Base-by-base conservation (phyloP, 2,888 invertebrate species). In the Bibio marci region DNA sequence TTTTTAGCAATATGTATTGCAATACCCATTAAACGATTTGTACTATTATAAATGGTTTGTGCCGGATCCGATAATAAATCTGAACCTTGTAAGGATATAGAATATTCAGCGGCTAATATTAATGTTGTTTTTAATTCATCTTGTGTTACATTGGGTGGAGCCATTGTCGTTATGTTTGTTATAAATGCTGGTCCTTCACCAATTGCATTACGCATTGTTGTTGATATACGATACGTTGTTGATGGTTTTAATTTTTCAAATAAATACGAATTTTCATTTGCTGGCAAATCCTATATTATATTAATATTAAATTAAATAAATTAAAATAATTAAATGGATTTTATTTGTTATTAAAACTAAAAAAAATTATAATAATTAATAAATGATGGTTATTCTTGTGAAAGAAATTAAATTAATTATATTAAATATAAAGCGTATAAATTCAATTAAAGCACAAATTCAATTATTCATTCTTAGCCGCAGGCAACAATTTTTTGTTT, bases 141-240 rank as follows among this genome's bases (percentile, higher is more conserved):
- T 15, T 46, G 35, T 18, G 40, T 41, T 18, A 46, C 35, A 27
- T 39, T 37, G 7, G 49, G 49, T 28, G 40, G 38, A 5, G 73
- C 66, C 3, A 76, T 75, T 1, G 85, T 86, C 5, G 72, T 69
- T 12, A 83, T 72, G 38, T 64, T 64, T 10, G 70, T 69, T 38
- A 63, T 63, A 1, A 76, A 74, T 5, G 71, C 60, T 1, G 87
- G 87, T 3, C 90, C 86, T 49, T 79, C 76, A 3, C 88, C 88
- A 25, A 76, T 72, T 2, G 71, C 71, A 53, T 88, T 88, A 46
- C 79, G 67, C 76, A 86, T 85, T 3, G 77, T 71, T 17, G 88
- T 70, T 12, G 76, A 73, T n/a, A 88, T 69, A 6, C 73, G 73
- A 54, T 87, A 90, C 50, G 77, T 78, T 17, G 72, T 70, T 18